Conservation (phyloP, 2,113 vertebrate genomes). For the Tenrec ecaudatus region DNA sequence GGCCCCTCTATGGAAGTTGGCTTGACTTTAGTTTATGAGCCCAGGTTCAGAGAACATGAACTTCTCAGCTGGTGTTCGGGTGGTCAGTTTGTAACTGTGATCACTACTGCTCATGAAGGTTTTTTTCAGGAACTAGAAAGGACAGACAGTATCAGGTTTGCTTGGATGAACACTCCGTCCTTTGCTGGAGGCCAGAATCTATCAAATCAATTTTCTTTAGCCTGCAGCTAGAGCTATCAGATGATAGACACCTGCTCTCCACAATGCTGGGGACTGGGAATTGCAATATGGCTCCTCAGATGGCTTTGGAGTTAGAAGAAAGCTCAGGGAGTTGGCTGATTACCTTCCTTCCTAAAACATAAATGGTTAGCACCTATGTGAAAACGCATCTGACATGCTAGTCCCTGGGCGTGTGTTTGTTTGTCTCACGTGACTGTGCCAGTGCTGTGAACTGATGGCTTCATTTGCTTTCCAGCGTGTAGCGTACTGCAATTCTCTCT, state of each 20-base stretch:
- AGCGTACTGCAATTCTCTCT: conserved; percentile 50
- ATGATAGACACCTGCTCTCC: conserved; percentile 24
- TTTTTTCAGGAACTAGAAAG: conserved; percentile 20
- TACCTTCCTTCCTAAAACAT: not conserved
- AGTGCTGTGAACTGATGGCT: conserved; percentile 48
- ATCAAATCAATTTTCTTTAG: conserved; percentile 61
- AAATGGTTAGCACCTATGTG: not conserved
- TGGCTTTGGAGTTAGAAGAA: conserved; percentile 7
- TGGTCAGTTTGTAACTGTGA: conserved; percentile 2
- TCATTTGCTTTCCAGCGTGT: conserved; percentile 60
- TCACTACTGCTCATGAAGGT: not conserved
- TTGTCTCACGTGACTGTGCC: conserved; percentile 25
- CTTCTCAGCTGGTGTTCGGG: not conserved
- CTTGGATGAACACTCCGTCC: not conserved
- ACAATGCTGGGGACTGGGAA: not conserved
- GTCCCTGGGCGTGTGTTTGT: conserved; percentile 14
- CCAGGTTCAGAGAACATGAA: not conserved
- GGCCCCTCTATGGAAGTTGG: not conserved
- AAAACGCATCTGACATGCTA: conserved; percentile 35
- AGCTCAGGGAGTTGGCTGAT: conserved; percentile 45
- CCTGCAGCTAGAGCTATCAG: conserved; percentile 50
- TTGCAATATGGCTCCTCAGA: conserved; percentile 37
- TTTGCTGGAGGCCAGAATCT: conserved; percentile 53
- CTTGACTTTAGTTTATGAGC: conserved; percentile 4
- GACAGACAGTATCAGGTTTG: not conserved